Percentiles rank a stretch among this genome's conserved stretches.
These are phyloP conservation scores for Bradypus variegatus DNA, from an alignment of 2,797 vertebrate genomes.

Conservation along the genomic window DNA sequence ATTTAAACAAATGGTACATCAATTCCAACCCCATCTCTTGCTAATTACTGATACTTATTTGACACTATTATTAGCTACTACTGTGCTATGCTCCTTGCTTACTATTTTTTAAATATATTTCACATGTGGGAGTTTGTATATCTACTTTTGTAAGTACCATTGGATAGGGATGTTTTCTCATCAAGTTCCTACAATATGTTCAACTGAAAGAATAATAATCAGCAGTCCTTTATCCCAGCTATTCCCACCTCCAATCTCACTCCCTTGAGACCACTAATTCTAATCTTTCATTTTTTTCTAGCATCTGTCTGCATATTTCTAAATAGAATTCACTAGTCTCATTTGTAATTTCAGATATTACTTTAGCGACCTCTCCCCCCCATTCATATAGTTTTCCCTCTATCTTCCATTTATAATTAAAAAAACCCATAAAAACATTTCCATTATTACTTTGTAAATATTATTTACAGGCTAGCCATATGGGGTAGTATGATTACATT, in stretches of 20 bases:
- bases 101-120: slow-evolving; percentile 1
- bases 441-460: neutral
- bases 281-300: neutral
- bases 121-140: neutral
- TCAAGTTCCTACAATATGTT: neutral
- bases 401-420: neutral
- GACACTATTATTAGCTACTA: neutral
- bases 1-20: neutral
- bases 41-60: neutral
- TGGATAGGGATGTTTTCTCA: neutral
- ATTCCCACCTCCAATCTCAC: neutral
- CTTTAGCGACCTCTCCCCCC: neutral
- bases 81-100: neutral
- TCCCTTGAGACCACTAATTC: neutral
- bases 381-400: neutral
- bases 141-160: neutral
- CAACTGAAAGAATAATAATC: neutral
- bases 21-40: neutral
- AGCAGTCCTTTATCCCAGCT: neutral
- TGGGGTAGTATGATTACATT: neutral
- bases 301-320: neutral
- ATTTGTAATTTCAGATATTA: slow-evolving; percentile 9
- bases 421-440: neutral
- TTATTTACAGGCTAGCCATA: neutral
- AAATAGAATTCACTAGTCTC: neutral